Evolutionary conservation across 2,797 vertebrate species (phyloP), one percentile per base, ranked within the genome.

Genomic region (Falco columbarius): DNA sequence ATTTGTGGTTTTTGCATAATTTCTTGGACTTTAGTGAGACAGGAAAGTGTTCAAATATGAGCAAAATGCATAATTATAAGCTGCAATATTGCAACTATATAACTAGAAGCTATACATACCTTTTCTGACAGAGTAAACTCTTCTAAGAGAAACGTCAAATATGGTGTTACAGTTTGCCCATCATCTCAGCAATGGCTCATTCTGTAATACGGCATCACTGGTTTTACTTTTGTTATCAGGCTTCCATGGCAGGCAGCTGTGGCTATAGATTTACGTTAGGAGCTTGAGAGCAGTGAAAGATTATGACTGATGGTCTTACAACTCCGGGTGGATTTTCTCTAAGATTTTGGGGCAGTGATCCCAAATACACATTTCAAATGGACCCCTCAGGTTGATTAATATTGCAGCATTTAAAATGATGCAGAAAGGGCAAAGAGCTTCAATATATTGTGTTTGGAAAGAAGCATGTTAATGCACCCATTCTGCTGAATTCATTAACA

Each of bases 211-310:
- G 38, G 1, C 36, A 3, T 12, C 18, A 36, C 70, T 27, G 29
- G 20, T 34, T 86, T 46, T 66, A 42, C 9, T 63, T 26, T 56
- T 1, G 3, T 23, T n/a, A 0, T 24, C 5, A 1, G 7, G 4
- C 3, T 30, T 10, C 44, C 15, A 5, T 7, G 7, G n/a, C 67
- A 66, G 44, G 52, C 22, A 54, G 54, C 3, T 49, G 65, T 58
- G 29, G 34, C 26, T 66, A 3, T 14, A 44, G 42, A 7, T 36
- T 47, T 51, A 52, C 30, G 7, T 3, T 3, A 5, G n/a, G 36
- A 74, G 19, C 10, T 55, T 5, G 24, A 26, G 30, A 36, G 17
- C 32, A 68, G 10, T 18, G 12, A 40, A 40, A 47, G 26, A 6
- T 24, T 59, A 46, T 55, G 40, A 30, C 1, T 63, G 63, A 19